phyloP scores from a whole-genome alignment of 2,888 invertebrate genomes.

The Ditula angustiorana region DNA sequence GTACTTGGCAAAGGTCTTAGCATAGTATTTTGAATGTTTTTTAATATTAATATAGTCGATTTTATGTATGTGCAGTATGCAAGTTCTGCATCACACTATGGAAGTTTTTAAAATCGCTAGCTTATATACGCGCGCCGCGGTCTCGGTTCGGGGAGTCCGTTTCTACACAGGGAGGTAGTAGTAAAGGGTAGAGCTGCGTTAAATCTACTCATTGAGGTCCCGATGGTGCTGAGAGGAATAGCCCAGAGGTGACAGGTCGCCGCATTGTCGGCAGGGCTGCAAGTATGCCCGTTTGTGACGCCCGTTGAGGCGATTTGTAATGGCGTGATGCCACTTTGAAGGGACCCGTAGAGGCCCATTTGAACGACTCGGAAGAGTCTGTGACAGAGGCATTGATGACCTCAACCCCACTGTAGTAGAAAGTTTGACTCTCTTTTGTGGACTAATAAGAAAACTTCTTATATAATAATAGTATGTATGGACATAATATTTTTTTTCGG shows the following conservation, averaged over 20 bases:
- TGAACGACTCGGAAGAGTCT: constrained; percentile 27
- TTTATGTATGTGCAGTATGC: neutral
- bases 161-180: constrained; percentile 40
- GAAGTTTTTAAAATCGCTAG: constrained; percentile 20
- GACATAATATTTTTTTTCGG: too few species aligned
- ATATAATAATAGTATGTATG: too few species aligned
- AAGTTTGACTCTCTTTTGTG: constrained; percentile 38
- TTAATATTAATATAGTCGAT: neutral
- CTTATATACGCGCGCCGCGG: constrained; percentile 17
- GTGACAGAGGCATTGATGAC: constrained; percentile 29
- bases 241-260: constrained; percentile 27
- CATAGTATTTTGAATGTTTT: neutral
- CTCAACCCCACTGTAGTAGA: constrained; percentile 41
- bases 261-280: constrained; percentile 27
- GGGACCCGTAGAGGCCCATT: constrained; percentile 33
- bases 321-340: constrained; percentile 30
- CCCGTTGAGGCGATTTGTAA: constrained; percentile 30
- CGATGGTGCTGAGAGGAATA: constrained; percentile 1
- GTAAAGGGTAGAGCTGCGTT: constrained; percentile 28
- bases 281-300: constrained; percentile 27
- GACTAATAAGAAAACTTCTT: neutral
- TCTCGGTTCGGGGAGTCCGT: constrained; percentile 27
- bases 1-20: neutral
- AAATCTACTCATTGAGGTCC: constrained; percentile 31
- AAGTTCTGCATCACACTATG: constrained; percentile 32